Base-by-base conservation (phyloP, 2,888 invertebrate species). In the Schizotus pectinicornis region DNA sequence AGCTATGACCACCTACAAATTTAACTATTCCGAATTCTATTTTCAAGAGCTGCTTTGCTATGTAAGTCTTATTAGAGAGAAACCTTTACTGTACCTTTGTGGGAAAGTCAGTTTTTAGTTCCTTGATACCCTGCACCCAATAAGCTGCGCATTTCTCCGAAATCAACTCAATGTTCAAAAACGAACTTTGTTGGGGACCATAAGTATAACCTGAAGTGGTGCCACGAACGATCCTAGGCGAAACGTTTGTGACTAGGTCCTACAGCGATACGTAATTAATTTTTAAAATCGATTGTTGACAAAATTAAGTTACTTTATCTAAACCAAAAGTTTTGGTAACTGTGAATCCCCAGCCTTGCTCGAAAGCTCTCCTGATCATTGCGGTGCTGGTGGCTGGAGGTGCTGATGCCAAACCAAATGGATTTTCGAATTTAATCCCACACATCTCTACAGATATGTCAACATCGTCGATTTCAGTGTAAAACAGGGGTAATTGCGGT, bases 321-420 rank as follows among this genome's bases (percentile, higher is more conserved):
- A 99, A 82, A 2, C 90, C 86, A 77, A 95, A 99, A 0, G 98
- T 99, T 82, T 99, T 99, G 0, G 98, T 99, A 1, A 99, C 91
- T n/a, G 89, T 94, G 76, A 95, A 99, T 0, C 90, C 93, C 99
- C 99, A 99, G 0, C 98, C 98, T 67, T 94, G 93, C 77, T 95
- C 89, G 77, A 98, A 99, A 9, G 93, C 91, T 61, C 98, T 83
- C 3, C 98, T 83, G 43, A 98, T 96, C 98, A 99, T 99, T 0
- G 95, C 88, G 2, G 93, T 86, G 56, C 91, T 90, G 1, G 98
- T 99, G 5, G 96, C 94, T 2, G 98, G 98, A 0, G 98, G 95
- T 0, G 99, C 98, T 49, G 96, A 97, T 1, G 98, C 99, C 60
- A 99, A 80, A 0, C 99, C 98, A 74, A 97, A 98, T 0, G 98